These are phyloP conservation scores for roundworm (Caenorhabditis elegans) DNA, from an alignment of 1,140 invertebrate species.

Conservation along the genomic window WBcel235 BX284602.5:9353501-9354000, in stretches of 20 bases:
- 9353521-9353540: too few species aligned
- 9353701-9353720: conserved; percentile 53
- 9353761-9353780: conserved; percentile 62
- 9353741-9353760: conserved; percentile 56
- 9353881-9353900: conserved; percentile 54
- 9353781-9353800: conserved; percentile 55
- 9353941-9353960: conserved; percentile 59
- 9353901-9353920: conserved; percentile 41
- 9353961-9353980: conserved; percentile 49
- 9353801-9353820: conserved; percentile 63
- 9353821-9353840: conserved; percentile 62
- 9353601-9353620: conserved; percentile 53
- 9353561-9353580: conserved; percentile 54
- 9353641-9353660: conserved; percentile 55
- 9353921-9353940: conserved; percentile 54
- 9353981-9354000: conserved; percentile 55
- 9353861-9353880: conserved; percentile 49
- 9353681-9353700: not conserved
- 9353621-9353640: conserved; percentile 42
- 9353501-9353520: conserved; percentile 55
- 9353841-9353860: conserved; percentile 56
- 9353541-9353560: conserved; percentile 57
- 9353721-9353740: conserved; percentile 48
- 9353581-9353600: conserved; percentile 39
- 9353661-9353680: conserved; percentile 37